Base-by-base conservation (phyloP, 2,797 vertebrate genomes). In the Chelon auratus region DNA sequence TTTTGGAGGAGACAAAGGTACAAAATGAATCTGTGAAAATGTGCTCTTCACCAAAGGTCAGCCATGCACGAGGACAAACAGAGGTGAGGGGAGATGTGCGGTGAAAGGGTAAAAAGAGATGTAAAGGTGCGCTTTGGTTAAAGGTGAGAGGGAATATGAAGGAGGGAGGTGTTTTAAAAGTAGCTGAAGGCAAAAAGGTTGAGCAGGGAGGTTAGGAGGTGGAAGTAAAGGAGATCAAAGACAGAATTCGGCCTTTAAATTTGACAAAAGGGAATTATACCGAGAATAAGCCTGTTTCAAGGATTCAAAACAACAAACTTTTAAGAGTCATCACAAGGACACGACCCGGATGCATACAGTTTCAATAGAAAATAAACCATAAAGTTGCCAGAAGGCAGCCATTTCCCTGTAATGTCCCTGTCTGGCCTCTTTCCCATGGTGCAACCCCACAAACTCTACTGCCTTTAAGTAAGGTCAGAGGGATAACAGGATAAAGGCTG, bases 401-500 rank as follows among this genome's bases (percentile, higher is more conserved):
- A 33, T 75, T 66, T 82, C 68, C 59, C 63, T 62, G 76, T 72
- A 78, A 84, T 62, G 81, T 82, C 68, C 68, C 78, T 51, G 78
- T 50, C 48, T 79, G 79, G 84, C 84, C 86, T 83, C 50, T 77
- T 63, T 72, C 77, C 63, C 54, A 66, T 55, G 68, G 51, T 57
- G 78, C 59, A 74, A 22, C 70, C 75, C 68, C 45, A 86, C 64
- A 51, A 78, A 85, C 80, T 83, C 86, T 22, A 62, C 67, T 62
- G 81, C 87, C 91, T 91, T 87, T 86, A 87, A 85, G 84, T 83
- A 80, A 88, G 91, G 93, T 93, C 93, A 93, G 87, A 91, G 86
- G 89, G 80, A 90, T 92, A 93, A 93, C 91, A 92, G 91, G 91
- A 93, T 93, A 90, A 93, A 91, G 87, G 77, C 80, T 92, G 85